These are phyloP conservation scores for Halictus quadricinctus DNA, from an alignment of 2,888 invertebrate genomes.

Conservation along the genomic window DNA sequence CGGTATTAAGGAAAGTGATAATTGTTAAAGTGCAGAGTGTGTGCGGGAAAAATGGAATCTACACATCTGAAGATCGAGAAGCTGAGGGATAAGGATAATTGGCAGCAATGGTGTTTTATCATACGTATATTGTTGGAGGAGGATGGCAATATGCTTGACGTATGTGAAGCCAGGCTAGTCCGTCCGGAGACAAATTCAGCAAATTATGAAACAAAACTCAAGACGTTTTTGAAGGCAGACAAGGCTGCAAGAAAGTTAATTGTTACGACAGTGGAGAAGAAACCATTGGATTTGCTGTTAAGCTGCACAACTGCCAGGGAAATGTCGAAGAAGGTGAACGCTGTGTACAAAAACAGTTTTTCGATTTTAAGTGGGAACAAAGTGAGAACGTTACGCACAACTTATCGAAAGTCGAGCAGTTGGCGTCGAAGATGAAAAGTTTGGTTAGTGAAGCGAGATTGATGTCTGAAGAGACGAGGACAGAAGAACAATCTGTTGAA, in stretches of 20 bases:
- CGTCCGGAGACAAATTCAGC: too few relatives aligned
- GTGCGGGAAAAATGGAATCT: not conserved
- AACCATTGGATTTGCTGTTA: too few relatives aligned
- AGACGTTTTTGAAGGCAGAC: too few relatives aligned
- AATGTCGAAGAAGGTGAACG: not conserved
- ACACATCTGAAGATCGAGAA: not conserved
- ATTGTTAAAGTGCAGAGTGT: not conserved
- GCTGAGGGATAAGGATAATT: not conserved
- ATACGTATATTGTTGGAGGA: not conserved
- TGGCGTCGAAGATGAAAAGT: not conserved
- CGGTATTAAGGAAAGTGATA: not conserved
- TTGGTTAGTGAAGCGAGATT: not conserved
- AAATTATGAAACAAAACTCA: too few relatives aligned
- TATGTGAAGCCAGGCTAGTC: not conserved
- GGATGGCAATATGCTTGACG: not conserved
- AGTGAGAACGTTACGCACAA: not conserved
- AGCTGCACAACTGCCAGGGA: not conserved
- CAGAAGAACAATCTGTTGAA: not conserved
- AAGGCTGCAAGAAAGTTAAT: too few relatives aligned
- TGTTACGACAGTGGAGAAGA: too few relatives aligned
- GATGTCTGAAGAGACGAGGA: constrained; percentile 11
- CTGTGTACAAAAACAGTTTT: not conserved
- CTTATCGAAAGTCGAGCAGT: not conserved
- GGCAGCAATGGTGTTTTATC: not conserved
- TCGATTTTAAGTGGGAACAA: not conserved